Evolutionary conservation across 2,113 vertebrate genomes (phyloP).

Genomic region (Melanocharis versteri): DNA sequence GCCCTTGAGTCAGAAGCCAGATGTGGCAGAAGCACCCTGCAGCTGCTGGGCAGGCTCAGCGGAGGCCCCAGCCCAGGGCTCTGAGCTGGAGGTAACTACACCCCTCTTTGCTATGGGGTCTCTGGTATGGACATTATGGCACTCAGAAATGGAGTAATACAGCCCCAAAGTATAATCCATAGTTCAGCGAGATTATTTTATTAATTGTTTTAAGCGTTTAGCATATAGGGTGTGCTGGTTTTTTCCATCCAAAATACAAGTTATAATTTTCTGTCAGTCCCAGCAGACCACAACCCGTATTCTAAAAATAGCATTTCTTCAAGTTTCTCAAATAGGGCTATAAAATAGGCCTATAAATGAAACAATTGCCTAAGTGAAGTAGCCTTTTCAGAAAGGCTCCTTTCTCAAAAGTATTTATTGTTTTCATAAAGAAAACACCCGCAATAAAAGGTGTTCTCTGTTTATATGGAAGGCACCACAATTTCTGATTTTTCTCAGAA

Average conservation of each 20-base stretch:
- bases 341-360: not conserved
- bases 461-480: not conserved
- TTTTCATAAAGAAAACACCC: not conserved
- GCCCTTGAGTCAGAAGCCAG: not conserved
- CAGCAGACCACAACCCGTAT: not conserved
- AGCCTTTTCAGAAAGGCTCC: not conserved
- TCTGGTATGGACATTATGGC: not conserved
- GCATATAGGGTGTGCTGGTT: not conserved
- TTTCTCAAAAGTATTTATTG: not conserved
- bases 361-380: not conserved
- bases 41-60: not conserved
- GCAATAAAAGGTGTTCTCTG: not conserved
- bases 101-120: not conserved
- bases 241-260: not conserved
- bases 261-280: not conserved
- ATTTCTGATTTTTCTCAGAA: not conserved
- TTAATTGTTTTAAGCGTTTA: not conserved
- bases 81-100: not conserved
- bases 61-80: not conserved
- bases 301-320: not conserved
- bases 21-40: not conserved
- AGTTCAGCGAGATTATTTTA: not conserved
- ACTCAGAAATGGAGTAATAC: not conserved
- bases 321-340: not conserved
- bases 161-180: not conserved